Conservation (phyloP, 1,140 invertebrate species). For the Hypsibius dujardini region DNA sequence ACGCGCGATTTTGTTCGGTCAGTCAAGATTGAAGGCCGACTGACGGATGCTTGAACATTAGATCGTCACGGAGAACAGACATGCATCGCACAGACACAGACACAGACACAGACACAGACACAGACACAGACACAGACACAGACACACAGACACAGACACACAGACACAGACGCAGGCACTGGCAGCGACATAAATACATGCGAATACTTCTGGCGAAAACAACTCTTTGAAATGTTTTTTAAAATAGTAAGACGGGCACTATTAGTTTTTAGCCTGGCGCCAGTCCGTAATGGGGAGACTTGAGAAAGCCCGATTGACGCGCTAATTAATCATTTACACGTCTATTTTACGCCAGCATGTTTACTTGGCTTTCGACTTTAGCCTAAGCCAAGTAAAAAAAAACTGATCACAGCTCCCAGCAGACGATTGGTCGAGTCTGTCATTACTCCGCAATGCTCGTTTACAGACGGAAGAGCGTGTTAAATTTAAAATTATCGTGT, state of each 20-base stretch:
- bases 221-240: neutral
- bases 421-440: too few species aligned
- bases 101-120: too few species aligned
- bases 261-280: neutral
- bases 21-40: neutral
- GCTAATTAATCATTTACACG: slow-evolving; percentile 2
- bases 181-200: neutral
- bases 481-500: too few species aligned
- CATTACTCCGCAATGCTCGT: too few species aligned
- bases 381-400: too few species aligned
- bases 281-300: neutral
- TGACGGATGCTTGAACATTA: neutral
- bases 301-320: neutral
- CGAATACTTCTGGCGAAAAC: neutral
- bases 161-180: too few species aligned
- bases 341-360: neutral
- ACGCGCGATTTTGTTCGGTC: neutral
- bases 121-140: too few species aligned
- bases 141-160: too few species aligned
- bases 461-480: too few species aligned
- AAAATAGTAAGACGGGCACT: neutral
- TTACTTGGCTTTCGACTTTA: neutral
- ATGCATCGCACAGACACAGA: neutral
- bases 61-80: neutral
- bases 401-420: too few species aligned